A percentile compares a stretch with the other conserved stretches of the same genome.
Conservation (phyloP, 53 echinoderm and acorn worm species). For the Arbacia lixula region DNA sequence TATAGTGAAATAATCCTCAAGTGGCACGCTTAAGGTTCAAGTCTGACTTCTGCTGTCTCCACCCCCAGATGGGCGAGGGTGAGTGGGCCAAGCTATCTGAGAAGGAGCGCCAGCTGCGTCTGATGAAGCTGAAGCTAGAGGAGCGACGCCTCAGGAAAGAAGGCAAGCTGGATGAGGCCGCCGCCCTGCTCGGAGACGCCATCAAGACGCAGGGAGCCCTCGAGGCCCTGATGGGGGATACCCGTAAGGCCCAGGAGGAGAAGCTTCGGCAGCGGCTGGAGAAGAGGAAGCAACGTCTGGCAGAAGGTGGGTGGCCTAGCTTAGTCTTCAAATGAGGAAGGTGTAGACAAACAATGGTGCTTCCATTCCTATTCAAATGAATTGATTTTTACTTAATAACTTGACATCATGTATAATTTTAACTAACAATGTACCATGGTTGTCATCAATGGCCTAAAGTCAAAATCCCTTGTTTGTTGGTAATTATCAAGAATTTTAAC, state of each 20-base stretch:
- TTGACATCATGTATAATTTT: too few relatives aligned
- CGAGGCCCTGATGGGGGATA: slow-evolving; percentile 62
- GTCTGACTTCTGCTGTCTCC: too few relatives aligned
- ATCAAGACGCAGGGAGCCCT: slow-evolving; percentile 84
- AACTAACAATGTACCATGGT: too few relatives aligned
- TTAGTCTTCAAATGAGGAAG: too few relatives aligned
- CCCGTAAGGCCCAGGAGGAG: slow-evolving; percentile 62
- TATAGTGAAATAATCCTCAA: too few relatives aligned
- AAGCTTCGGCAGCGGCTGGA: slow-evolving; percentile 59
- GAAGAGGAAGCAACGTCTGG: slow-evolving; percentile 60
- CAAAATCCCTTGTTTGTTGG: neutral
- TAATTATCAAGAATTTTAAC: too few relatives aligned
- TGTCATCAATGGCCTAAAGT: too few relatives aligned
- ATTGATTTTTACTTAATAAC: too few relatives aligned
- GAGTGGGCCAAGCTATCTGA: slow-evolving; percentile 91
- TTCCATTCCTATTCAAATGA: too few relatives aligned
- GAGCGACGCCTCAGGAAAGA: slow-evolving; percentile 86
- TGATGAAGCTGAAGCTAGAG: slow-evolving; percentile 88
- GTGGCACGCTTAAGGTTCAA: too few relatives aligned
- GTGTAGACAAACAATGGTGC: too few relatives aligned
- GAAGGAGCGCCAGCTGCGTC: slow-evolving; percentile 86
- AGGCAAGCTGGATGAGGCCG: slow-evolving; percentile 92
- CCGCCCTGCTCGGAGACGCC: slow-evolving; percentile 91
- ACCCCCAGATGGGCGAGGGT: slow-evolving; percentile 80
- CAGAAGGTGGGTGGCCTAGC: slow-evolving; percentile 59